These are phyloP conservation scores for Aspidiotus rigidus DNA, from an alignment of 2,888 invertebrate species.

Conservation along the genomic window DNA sequence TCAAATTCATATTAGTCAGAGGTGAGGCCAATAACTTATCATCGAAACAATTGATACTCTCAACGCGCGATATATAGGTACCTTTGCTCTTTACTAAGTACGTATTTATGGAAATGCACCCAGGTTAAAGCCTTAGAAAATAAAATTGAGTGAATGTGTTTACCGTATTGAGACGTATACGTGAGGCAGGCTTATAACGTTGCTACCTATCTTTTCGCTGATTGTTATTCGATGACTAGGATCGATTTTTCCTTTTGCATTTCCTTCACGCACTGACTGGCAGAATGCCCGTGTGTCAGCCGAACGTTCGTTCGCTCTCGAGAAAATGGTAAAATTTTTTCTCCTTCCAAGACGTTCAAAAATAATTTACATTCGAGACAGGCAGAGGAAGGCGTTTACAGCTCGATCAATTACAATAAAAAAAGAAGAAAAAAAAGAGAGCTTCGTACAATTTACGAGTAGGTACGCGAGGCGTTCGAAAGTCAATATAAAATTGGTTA, in stretches of 20 bases:
- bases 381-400: constrained; percentile 21
- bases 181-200: background rate
- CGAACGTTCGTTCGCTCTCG: background rate
- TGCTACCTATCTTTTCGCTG: constrained; percentile 15
- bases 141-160: too few species aligned
- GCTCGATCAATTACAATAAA: constrained; percentile 21
- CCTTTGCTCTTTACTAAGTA: background rate
- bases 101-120: background rate
- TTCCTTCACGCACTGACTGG: constrained; percentile 24
- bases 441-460: background rate
- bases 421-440: constrained; percentile 8
- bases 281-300: constrained; percentile 19
- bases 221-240: constrained; percentile 24
- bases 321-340: constrained; percentile 20
- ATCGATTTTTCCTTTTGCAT: constrained; percentile 26
- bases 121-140: background rate
- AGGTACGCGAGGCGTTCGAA: background rate
- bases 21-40: constrained; percentile 1
- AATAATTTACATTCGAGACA: constrained; percentile 26
- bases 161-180: background rate
- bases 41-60: background rate
- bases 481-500: constrained; percentile 14
- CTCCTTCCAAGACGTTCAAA: too few species aligned
- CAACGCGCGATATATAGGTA: background rate
- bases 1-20: background rate